Base-by-base conservation (phyloP, 2,888 invertebrate species). In the Campoplex capitator region DNA sequence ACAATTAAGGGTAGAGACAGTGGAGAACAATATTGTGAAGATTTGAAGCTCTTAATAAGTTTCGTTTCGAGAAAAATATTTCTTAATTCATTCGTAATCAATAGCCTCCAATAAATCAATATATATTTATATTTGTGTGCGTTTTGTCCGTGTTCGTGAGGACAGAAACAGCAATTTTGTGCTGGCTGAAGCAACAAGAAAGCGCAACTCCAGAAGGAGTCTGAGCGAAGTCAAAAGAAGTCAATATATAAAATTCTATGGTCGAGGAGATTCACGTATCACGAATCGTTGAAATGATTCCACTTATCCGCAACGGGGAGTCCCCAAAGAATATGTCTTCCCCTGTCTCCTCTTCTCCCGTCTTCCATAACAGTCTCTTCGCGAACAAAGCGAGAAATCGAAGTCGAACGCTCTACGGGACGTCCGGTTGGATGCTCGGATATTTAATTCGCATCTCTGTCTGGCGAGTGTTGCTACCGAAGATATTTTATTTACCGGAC, bases 401-500 rank as follows among this genome's bases (percentile, higher is more conserved):
- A 78, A 73, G 78, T 86, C 74, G 83, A 85, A 80, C 76, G 62
- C 83, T 48, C 82, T 32, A 58, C 86, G 76, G 84, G 83, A 84
- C 28, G 81, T 80, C 74, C 56, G 54, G 28, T 54, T 45, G 54
- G 71, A 71, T 38, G 42, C 62, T 75, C 45, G 13, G 56, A 74
- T 74, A 42, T 28, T 74, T 56, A 74, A 74, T 74, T 56, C 74
- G 65, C 58, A 65, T 71, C 75, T 42, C 42, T 67, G 81, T 74
- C 80, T 70, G 65, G 65, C 68, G 38, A 38, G 9, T 48, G n/a
- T 56, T 62, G 78, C 86, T 87, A 78, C 87, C 71, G 84, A 86
- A 79, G 84, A 94, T 93, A 93, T 93, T 94, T 93, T 93, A 94
- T 94, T 94, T 92, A 92, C 91, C 89, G 89, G 90, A 92, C 92